Evolutionary conservation across 2,113 vertebrate genomes (phyloP).

Genomic region (Hepsetus odoe): DNA sequence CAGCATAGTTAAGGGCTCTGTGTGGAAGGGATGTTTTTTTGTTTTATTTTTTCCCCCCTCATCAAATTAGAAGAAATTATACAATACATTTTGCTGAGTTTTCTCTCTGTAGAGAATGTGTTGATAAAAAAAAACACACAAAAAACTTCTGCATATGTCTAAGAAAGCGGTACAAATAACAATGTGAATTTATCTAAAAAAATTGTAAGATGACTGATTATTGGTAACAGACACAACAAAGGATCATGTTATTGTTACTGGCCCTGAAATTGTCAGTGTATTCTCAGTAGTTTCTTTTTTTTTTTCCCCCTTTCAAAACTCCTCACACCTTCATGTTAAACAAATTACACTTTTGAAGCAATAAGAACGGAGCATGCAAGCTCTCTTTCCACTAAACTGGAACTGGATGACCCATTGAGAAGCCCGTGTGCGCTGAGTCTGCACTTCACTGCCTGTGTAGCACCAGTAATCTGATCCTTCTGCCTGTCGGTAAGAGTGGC

Average conservation of each 20-base stretch:
- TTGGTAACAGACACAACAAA: not conserved
- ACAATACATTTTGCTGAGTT: too few relatives aligned
- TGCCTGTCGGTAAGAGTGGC: constrained; percentile 54
- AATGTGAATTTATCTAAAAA: too few relatives aligned
- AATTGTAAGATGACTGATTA: not conserved
- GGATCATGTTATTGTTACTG: not conserved
- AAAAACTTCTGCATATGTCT: too few relatives aligned
- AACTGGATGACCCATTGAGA: constrained; percentile 37
- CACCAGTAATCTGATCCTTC: constrained; percentile 55
- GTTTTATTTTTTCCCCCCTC: too few relatives aligned
- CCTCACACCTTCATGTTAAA: constrained; percentile 3
- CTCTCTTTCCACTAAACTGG: constrained; percentile 27
- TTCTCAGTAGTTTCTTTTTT: not conserved
- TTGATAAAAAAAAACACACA: too few relatives aligned
- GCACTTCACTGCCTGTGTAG: constrained; percentile 44
- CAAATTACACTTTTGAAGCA: not conserved
- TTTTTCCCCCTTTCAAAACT: too few relatives aligned
- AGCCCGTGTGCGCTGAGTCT: constrained; percentile 43
- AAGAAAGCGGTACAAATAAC: too few relatives aligned
- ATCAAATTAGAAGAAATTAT: too few relatives aligned
- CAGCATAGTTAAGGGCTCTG: too few relatives aligned
- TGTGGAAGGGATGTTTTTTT: too few relatives aligned
- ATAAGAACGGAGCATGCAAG: not conserved
- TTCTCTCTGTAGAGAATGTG: too few relatives aligned
- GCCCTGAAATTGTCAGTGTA: not conserved